Evolutionary conservation across 2,113 vertebrate genomes (phyloP), one percentile per base, ranked within the genome.

Genomic region (Hypanus sabinus): DNA sequence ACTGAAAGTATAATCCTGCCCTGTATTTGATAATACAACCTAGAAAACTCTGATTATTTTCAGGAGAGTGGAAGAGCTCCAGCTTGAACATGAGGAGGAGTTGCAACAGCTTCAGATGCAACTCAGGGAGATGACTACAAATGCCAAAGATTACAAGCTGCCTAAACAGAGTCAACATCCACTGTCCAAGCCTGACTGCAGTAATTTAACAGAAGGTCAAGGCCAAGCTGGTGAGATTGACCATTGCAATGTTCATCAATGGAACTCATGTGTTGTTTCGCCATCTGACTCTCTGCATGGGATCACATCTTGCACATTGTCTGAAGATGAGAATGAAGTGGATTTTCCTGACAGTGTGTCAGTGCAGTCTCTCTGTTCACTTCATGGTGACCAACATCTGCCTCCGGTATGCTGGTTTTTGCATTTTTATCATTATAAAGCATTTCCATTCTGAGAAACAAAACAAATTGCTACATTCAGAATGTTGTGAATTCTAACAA

Each of bases 371-470:
- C n/a, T 94, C 94, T 38, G 94, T 73, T 93, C 91, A 38, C 94
- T 94, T 94, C 94, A 95, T 24, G 95, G 95, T 70, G 96, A 95
- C 88, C 96, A 96, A 94, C 94, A 94, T 94, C 5, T 94, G 55
- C 93, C 94, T 95, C 94, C 94, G 96, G 97, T 97, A 96, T 96
- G 97, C 71, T 22, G 8, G 36, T 73, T 75, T 30, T 93, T n/a
- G 14, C 33, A n/a, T 30, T 27, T 93, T 93, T 73, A 24, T 38
- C 27, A 11, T 22, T 46, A 60, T n/a, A 27, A 88, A 62, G 30
- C 11, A 27, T 12, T 88, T 16, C 0, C 24, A 88, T 62, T 88
- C 83, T n/a, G 11, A 9, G 14, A 5, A 55, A 46, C 18, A 76
- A 76, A 81, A 38, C 7, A 60, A 87, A 87, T 62, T 27, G 60